Conservation (phyloP, 2,113 vertebrate species). For the Thunnus thynnus region DNA sequence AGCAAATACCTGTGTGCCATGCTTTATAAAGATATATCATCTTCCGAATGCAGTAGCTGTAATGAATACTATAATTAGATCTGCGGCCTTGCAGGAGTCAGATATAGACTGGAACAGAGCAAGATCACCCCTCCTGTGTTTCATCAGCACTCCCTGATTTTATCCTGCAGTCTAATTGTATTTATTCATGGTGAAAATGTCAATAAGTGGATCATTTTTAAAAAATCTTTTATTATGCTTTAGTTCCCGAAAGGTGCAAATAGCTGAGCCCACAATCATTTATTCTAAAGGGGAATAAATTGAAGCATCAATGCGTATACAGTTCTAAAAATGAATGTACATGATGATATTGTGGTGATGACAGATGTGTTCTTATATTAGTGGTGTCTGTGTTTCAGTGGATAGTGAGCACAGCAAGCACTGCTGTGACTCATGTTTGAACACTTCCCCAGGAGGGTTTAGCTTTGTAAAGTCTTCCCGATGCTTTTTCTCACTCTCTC, state of each 20-base stretch:
- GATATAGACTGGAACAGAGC: constrained; percentile 32
- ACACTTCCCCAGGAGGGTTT: constrained; percentile 44
- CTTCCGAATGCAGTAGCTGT: constrained; percentile 37
- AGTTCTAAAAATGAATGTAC: background rate
- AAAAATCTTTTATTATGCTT: background rate
- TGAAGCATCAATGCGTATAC: background rate
- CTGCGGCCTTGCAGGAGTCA: constrained; percentile 30
- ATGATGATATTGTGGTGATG: constrained; percentile 14
- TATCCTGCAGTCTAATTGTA: background rate
- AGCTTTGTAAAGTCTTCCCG: constrained; percentile 39
- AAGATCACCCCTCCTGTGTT: constrained; percentile 4
- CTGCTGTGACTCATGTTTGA: constrained; percentile 69
- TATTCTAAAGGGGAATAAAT: background rate
- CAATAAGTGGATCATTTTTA: background rate
- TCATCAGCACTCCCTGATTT: constrained; percentile 13
- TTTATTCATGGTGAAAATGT: constrained; percentile 3
- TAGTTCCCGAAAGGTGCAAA: constrained; percentile 3
- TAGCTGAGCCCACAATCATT: background rate
- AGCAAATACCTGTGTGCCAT: constrained; percentile 41
- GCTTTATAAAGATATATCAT: constrained; percentile 47
- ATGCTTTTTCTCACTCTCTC: constrained; percentile 29
- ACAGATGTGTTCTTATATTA: constrained; percentile 36
- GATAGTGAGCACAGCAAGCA: constrained; percentile 28
- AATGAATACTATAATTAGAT: constrained; percentile 58
- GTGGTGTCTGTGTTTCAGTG: constrained; percentile 24